A percentile compares a stretch with the other conserved stretches of the same genome.
These are phyloP conservation scores for Sphaeramia orbicularis DNA, from an alignment of 2,797 vertebrate genomes.

Conservation along the genomic window DNA sequence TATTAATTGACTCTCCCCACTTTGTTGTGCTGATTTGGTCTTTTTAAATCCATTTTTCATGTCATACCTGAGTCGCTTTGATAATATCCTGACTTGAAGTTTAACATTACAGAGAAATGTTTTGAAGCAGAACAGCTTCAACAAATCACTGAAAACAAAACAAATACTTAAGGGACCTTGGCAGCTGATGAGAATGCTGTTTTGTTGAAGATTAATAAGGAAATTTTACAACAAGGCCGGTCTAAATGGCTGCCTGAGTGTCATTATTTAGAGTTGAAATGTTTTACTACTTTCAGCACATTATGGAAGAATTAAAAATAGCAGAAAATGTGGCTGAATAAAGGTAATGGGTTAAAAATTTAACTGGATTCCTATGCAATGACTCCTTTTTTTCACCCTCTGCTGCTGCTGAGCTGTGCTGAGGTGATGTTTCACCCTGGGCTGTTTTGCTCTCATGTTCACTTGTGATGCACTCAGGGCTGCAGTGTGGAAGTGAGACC, in stretches of 20 bases:
- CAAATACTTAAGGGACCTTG: constrained; percentile 25
- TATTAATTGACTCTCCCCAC: constrained; percentile 69
- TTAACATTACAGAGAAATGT: constrained; percentile 18
- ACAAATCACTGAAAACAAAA: constrained; percentile 40
- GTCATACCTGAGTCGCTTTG: constrained; percentile 56
- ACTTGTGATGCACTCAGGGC: constrained; percentile 22
- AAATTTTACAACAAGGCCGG: constrained; percentile 3
- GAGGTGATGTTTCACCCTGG: constrained; percentile 25
- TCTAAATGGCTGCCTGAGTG: neutral
- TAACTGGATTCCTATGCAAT: neutral
- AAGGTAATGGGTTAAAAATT: constrained; percentile 7
- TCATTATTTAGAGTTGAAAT: constrained; percentile 3
- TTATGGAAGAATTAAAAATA: neutral
- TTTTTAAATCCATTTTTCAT: constrained; percentile 69
- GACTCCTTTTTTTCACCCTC: constrained; percentile 3
- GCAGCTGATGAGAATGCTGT: constrained; percentile 39
- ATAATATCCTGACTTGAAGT: constrained; percentile 38
- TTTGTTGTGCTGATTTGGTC: constrained; percentile 70
- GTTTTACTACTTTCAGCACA: neutral
- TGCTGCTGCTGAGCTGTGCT: constrained; percentile 14
- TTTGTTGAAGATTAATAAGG: constrained; percentile 51
- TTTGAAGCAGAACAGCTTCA: constrained; percentile 21
- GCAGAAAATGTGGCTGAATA: neutral
- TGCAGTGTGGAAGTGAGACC: constrained; percentile 33
- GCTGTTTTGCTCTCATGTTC: constrained; percentile 35